Evolutionary conservation across 2,888 invertebrate genomes (phyloP), one percentile per base, ranked within the genome.

Genomic region (Synergus umbraculus): DNA sequence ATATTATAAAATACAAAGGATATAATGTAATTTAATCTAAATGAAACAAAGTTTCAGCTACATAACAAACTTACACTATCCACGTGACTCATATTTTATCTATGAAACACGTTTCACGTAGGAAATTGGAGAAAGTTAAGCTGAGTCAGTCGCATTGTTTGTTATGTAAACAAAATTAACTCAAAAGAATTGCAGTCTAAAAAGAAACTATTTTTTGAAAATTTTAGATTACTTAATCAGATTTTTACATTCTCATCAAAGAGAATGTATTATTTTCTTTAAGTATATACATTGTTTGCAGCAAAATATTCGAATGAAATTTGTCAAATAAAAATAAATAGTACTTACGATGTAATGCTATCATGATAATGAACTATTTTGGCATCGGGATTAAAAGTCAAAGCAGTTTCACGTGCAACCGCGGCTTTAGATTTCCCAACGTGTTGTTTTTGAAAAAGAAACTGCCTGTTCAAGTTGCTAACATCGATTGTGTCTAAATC

Each of bases 401-500:
- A 93, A 2, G 98, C 98, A 88, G 97, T 98, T 92, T 98, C 97
- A 85, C 95, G 95, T 0, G 99, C 99, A 41, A 99, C 97, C 86
- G 96, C 94, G 0, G 99, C 97, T 93, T 99, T 99, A 0, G 99
- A 97, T 92, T 98, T 98, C 2, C 99, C 99, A 82, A 99, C 99
- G 94, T 99, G 99, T 90, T 98, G 97, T 89, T 98, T 97, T 90
- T 98, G 97, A 90, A 99, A 99, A n/a, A 99, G 93, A 92, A 99
- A 99, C 92, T 99, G 99, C 60, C 99, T 95, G 93, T 99, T 99
- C 85, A 99, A 93, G 92, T 99, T 99, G 93, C 99, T 99, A 80
- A 99, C 97, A 93, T 99, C 99, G 91, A 99, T 99, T 0, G 99
- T 99, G 92, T 99, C 99, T 91, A 99, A 94, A 94, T 99, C 99